Percentiles rank a stretch among this genome's conserved stretches.
phyloP scores from a whole-genome alignment of 2,888 invertebrate species.

The Microctonus brassicae region DNA sequence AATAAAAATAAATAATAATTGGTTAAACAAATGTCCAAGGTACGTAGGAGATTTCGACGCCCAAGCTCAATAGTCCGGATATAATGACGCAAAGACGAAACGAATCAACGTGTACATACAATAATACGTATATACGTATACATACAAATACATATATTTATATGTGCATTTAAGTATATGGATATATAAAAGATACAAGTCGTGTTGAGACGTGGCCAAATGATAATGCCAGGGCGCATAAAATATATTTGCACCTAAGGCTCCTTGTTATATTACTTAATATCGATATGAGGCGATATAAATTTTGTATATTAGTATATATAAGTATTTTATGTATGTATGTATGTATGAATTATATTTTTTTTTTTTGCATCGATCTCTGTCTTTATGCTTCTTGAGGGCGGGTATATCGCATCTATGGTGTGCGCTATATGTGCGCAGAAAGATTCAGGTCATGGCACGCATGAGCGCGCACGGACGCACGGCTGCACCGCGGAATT shows the following conservation, averaged over 20 bases:
- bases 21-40: conserved; percentile 12
- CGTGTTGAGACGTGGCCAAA: conserved; percentile 1
- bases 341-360: background rate
- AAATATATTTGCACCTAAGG: conserved; percentile 19
- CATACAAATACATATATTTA: conserved; percentile 3
- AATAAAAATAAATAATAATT: background rate
- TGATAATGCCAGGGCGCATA: conserved; percentile 23
- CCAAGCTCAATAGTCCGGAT: conserved; percentile 35
- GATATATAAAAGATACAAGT: background rate
- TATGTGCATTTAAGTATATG: too few species aligned
- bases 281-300: conserved; percentile 15
- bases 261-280: conserved; percentile 26
- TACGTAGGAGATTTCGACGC: conserved; percentile 9
- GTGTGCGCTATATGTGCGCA: conserved; percentile 14
- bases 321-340: background rate
- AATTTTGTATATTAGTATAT: too few species aligned
- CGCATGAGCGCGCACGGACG: conserved; percentile 63
- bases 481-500: conserved; percentile 54
- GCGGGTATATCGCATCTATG: conserved; percentile 23
- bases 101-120: conserved; percentile 6
- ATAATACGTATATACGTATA: background rate
- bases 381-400: conserved; percentile 16
- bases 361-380: background rate
- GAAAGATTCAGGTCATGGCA: conserved; percentile 65
- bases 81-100: conserved; percentile 42